Conservation (phyloP, 2,797 vertebrate species). For the Crenuchus spilurus region DNA sequence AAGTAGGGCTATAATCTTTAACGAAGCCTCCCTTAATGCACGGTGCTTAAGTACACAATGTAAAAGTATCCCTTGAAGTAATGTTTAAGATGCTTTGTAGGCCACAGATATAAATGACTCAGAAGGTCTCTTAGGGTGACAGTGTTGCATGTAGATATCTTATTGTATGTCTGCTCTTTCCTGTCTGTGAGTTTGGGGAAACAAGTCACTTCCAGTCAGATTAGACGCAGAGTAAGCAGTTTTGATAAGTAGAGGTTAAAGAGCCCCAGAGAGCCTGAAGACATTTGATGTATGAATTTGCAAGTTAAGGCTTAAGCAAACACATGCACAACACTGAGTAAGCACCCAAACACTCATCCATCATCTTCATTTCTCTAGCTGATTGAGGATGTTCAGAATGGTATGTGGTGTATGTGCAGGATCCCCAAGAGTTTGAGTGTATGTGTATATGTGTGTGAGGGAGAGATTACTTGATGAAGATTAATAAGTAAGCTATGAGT, state of each 20-base stretch:
- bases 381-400: constrained; percentile 46
- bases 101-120: neutral
- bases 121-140: constrained; percentile 37
- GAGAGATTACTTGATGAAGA: constrained; percentile 29
- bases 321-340: constrained; percentile 37
- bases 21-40: too few relatives aligned
- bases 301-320: constrained; percentile 42
- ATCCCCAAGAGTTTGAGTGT: neutral
- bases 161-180: constrained; percentile 14
- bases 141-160: constrained; percentile 42
- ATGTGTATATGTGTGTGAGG: constrained; percentile 1
- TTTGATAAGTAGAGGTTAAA: constrained; percentile 19
- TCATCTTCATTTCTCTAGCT: constrained; percentile 31
- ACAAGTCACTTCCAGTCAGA: constrained; percentile 39
- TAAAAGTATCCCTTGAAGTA: neutral
- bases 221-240: constrained; percentile 24
- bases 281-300: constrained; percentile 28
- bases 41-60: neutral
- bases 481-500: constrained; percentile 10
- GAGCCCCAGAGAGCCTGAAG: constrained; percentile 30
- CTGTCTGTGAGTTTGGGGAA: constrained; percentile 32
- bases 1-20: neutral
- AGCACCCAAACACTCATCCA: constrained; percentile 38
- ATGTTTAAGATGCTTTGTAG: neutral
- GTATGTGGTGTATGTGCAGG: constrained; percentile 34